Evolutionary conservation across 2,888 invertebrate genomes (phyloP).

Genomic region (Perizoma flavofasciatum): DNA sequence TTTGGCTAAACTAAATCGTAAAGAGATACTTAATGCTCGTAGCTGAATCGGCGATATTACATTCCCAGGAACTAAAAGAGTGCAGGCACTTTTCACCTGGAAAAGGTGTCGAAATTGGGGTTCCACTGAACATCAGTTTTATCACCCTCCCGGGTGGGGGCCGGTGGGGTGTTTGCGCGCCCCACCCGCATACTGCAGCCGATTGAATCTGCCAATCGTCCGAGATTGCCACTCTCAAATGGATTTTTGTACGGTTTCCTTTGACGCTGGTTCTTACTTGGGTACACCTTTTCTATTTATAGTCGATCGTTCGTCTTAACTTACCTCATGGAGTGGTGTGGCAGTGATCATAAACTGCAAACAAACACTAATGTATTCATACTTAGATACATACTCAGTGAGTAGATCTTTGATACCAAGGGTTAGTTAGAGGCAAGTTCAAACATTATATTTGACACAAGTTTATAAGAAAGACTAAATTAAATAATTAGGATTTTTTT

Average conservation of each 20-base stretch:
- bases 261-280: slow-evolving; percentile 30
- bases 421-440: too few species aligned
- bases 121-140: slow-evolving; percentile 25
- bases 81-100: slow-evolving; percentile 14
- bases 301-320: neutral
- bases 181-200: slow-evolving; percentile 33
- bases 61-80: slow-evolving; percentile 22
- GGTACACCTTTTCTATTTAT: slow-evolving; percentile 13
- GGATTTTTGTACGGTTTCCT: slow-evolving; percentile 29
- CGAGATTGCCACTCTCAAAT: slow-evolving; percentile 44
- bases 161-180: slow-evolving; percentile 30
- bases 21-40: neutral
- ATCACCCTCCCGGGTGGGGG: slow-evolving; percentile 26
- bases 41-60: slow-evolving; percentile 20
- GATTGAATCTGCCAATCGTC: slow-evolving; percentile 44
- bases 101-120: slow-evolving; percentile 25
- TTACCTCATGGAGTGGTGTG: too few species aligned
- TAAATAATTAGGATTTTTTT: too few species aligned
- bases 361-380: too few species aligned
- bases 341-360: too few species aligned
- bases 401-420: too few species aligned
- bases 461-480: too few species aligned
- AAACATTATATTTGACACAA: too few species aligned
- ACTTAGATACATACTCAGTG: too few species aligned
- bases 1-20: slow-evolving; percentile 1